phyloP scores from a whole-genome alignment of 2,797 vertebrate species.

The Phylloscopus collybita region DNA sequence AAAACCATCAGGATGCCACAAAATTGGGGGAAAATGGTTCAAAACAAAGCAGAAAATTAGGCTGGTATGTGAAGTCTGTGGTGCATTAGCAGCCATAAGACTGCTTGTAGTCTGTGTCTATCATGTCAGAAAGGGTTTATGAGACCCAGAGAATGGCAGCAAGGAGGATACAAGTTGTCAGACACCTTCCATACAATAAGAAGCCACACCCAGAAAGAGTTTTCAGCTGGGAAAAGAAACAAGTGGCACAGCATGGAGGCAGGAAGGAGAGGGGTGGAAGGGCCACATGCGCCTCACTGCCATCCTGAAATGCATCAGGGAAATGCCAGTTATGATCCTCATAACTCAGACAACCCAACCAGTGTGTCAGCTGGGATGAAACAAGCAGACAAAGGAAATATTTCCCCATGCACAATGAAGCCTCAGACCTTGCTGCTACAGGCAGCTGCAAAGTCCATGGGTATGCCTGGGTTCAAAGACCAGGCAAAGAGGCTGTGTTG shows the following conservation, averaged over 20 bases:
- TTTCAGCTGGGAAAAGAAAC: not conserved
- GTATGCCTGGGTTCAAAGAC: not conserved
- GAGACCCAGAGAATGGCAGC: not conserved
- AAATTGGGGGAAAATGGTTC: not conserved
- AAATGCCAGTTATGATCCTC: not conserved
- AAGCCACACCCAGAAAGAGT: not conserved
- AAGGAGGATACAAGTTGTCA: not conserved
- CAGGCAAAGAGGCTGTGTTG: not conserved
- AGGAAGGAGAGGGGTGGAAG: not conserved
- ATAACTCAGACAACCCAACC: not conserved
- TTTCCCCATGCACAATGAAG: not conserved
- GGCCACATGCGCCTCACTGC: not conserved
- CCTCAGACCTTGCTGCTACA: not conserved
- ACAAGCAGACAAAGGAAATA: not conserved
- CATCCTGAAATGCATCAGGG: not conserved
- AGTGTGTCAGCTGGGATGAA: not conserved
- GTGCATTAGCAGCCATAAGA: not conserved
- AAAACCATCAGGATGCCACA: not conserved
- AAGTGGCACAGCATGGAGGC: fast-evolving
- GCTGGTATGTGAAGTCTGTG: not conserved
- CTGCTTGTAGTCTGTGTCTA: not conserved
- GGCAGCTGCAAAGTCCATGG: not conserved
- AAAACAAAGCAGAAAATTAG: not conserved
- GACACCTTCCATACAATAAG: not conserved
- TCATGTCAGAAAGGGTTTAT: not conserved